phyloP scores from a whole-genome alignment of 2,797 vertebrate genomes.

The Choloepus didactylus region DNA sequence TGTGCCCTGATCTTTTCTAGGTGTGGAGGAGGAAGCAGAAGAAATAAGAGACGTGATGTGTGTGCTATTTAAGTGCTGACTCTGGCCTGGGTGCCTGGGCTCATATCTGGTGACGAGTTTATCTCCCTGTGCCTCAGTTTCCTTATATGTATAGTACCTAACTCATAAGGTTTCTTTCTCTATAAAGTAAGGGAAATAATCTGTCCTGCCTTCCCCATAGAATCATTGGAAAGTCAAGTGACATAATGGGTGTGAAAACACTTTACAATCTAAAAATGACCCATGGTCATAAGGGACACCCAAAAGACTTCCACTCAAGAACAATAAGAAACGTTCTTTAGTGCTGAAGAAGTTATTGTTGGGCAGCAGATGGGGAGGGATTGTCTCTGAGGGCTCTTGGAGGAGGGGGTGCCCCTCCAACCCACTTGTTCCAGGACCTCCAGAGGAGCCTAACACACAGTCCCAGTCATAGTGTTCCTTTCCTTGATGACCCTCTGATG shows the following conservation, averaged over 20 bases:
- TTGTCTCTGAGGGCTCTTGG: neutral
- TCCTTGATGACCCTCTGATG: neutral
- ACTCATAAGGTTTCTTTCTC: neutral
- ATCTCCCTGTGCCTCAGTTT: neutral
- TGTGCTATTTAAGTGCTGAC: neutral
- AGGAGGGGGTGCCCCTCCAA: neutral
- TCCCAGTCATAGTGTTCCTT: neutral
- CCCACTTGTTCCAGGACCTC: neutral
- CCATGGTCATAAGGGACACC: neutral
- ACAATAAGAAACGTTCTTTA: neutral
- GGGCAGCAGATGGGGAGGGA: too few species aligned
- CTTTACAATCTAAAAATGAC: neutral
- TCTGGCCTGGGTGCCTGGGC: neutral
- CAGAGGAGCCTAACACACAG: neutral
- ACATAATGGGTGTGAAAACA: neutral
- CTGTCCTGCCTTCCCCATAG: neutral
- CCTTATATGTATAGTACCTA: too few species aligned
- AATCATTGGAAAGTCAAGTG: neutral
- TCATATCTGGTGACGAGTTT: neutral
- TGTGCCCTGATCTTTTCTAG: neutral
- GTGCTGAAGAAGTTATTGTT: neutral
- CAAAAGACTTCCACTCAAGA: neutral
- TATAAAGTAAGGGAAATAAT: neutral
- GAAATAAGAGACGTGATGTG: neutral
- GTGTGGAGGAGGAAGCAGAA: neutral